A percentile compares a stretch with the other conserved stretches of the same genome.
phyloP scores from a whole-genome alignment of 2,888 invertebrate genomes.

The Tuta absoluta region DNA sequence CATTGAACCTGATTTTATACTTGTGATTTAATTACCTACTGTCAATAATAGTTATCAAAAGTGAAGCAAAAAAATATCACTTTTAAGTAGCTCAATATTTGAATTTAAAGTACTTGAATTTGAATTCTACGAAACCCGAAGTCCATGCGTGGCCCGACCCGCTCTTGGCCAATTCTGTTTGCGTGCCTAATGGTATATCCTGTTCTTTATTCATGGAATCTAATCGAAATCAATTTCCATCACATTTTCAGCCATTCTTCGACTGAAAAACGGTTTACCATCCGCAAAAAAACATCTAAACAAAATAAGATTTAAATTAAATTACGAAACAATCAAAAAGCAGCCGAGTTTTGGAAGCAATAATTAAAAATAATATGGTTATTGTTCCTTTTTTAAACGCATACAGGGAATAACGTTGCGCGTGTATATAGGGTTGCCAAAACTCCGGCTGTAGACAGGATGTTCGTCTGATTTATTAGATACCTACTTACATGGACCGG shows the following conservation, averaged over 20 bases:
- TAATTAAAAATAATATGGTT: background rate
- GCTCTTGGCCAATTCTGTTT: background rate
- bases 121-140: no score
- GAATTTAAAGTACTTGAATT: no score
- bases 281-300: background rate
- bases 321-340: background rate
- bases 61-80: no score
- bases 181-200: constrained; percentile 6
- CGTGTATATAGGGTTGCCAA: background rate
- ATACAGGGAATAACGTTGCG: background rate
- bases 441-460: no score
- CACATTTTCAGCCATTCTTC: background rate
- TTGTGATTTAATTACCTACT: no score
- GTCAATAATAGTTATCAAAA: no score
- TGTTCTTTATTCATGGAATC: constrained; percentile 10
- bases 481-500: no score
- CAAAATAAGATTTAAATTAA: background rate
- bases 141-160: background rate
- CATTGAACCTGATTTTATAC: no score
- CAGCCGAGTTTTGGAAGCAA: background rate
- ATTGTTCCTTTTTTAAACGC: constrained; percentile 7
- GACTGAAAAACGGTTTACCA: background rate
- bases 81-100: no score
- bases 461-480: no score
- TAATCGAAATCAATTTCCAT: background rate